Conservation (phyloP, 2,888 invertebrate species). For the Spilarctia lutea region DNA sequence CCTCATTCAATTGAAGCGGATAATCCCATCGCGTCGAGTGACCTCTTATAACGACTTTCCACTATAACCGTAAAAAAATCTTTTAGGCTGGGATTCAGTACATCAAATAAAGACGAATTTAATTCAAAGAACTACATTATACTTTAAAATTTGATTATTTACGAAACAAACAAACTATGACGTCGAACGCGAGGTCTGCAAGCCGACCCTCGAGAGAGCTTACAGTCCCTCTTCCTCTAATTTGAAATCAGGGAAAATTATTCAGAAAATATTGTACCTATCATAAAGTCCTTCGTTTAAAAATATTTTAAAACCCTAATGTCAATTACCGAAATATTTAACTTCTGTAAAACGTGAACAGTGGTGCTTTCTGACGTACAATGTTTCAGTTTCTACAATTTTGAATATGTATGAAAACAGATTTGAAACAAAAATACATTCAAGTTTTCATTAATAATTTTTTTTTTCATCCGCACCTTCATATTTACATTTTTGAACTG, state of each 20-base stretch:
- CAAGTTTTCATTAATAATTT: background rate
- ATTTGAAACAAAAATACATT: background rate
- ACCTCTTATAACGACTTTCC: background rate
- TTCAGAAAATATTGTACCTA: too few relatives aligned
- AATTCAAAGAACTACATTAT: background rate
- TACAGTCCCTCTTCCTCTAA: too few relatives aligned
- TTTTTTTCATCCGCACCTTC: background rate
- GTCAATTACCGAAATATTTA: too few relatives aligned
- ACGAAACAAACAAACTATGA: background rate
- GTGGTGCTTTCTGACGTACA: background rate
- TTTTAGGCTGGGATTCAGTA: background rate
- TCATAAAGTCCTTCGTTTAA: too few relatives aligned
- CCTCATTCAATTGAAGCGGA: slow-evolving; percentile 8
- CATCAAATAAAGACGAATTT: background rate
- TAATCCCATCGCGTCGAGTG: slow-evolving; percentile 9
- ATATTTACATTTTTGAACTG: background rate
- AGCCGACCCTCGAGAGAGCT: too few relatives aligned
- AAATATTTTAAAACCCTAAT: too few relatives aligned
- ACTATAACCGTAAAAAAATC: background rate
- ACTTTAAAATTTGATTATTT: background rate
- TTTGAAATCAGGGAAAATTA: background rate
- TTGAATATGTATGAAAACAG: background rate
- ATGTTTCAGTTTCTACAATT: background rate
- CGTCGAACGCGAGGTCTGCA: background rate
- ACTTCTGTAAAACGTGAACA: background rate